Conservation (phyloP, 2,113 vertebrate genomes). For the Rhabdornis inornatus region DNA sequence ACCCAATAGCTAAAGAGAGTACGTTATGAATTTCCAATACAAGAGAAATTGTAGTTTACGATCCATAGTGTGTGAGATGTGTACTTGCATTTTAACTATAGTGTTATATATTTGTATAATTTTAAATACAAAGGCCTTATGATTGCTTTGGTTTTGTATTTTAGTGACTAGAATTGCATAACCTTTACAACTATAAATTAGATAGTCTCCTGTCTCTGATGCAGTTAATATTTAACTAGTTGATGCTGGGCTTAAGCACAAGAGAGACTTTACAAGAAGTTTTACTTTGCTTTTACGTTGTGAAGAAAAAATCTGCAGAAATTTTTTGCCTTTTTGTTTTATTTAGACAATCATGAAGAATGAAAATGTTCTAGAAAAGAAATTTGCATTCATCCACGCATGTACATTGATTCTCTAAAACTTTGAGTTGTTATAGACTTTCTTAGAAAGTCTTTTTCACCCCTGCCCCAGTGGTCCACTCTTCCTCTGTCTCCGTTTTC, state of each 20-base stretch:
- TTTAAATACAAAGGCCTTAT: conserved; percentile 46
- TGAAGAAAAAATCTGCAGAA: background rate
- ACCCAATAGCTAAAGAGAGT: conserved; percentile 57
- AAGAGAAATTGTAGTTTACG: conserved; percentile 57
- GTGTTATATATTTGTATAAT: conserved; percentile 11
- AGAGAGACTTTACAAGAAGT: background rate
- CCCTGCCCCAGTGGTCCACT: background rate
- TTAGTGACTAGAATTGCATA: background rate
- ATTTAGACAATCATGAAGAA: background rate
- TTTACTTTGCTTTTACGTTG: background rate
- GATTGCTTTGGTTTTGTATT: conserved; percentile 40
- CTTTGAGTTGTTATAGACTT: background rate
- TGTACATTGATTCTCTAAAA: background rate
- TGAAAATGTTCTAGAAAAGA: background rate
- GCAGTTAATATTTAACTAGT: background rate
- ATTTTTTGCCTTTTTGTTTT: background rate
- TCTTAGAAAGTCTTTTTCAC: background rate
- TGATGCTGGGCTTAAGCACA: background rate
- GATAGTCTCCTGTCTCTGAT: background rate
- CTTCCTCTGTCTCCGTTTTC: background rate
- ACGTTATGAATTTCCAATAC: conserved; percentile 64
- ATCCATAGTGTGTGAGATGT: conserved; percentile 41
- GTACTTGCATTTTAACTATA: conserved; percentile 53
- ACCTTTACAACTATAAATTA: background rate
- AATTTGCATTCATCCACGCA: background rate